These are phyloP conservation scores for Chromobotia macracanthus DNA, from an alignment of 2,797 vertebrate species.

Conservation along the genomic window DNA sequence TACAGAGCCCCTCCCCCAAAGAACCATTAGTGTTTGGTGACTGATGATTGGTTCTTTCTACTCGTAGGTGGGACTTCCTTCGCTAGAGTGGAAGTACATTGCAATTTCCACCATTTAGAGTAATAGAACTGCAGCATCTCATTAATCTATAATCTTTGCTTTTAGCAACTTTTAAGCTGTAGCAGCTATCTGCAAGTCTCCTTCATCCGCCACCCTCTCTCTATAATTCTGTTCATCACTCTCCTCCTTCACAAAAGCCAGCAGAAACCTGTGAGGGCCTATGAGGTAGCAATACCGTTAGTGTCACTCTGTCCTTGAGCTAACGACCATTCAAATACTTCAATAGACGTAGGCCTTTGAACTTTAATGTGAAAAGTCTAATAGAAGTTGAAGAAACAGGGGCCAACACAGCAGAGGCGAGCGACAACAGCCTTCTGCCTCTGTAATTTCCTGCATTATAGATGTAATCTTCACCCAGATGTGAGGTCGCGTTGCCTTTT, in stretches of 20 bases:
- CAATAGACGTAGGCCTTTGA: constrained; percentile 37
- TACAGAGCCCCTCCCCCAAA: no score
- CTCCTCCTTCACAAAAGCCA: constrained; percentile 55
- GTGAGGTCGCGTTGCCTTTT: constrained; percentile 26
- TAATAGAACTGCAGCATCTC: no score
- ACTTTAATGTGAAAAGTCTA: constrained; percentile 28
- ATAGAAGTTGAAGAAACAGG: constrained; percentile 20
- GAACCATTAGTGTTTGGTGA: no score
- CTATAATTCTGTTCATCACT: constrained; percentile 7
- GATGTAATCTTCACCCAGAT: constrained; percentile 38
- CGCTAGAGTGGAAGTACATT: no score
- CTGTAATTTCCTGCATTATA: constrained; percentile 17
- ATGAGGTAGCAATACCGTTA: constrained; percentile 30
- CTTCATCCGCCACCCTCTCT: background rate
- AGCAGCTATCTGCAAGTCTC: constrained; percentile 2
- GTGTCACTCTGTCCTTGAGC: constrained; percentile 57
- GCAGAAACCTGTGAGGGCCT: constrained; percentile 56
- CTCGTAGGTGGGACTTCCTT: no score
- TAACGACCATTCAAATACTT: constrained; percentile 42
- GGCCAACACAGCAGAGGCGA: constrained; percentile 10
- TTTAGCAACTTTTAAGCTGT: constrained; percentile 45
- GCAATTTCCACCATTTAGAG: no score
- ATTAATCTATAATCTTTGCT: background rate
- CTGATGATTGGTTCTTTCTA: no score
- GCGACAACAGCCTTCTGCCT: constrained; percentile 31